Base-by-base conservation (phyloP, 1,140 invertebrate genomes). In the Copidosoma floridanum region DNA sequence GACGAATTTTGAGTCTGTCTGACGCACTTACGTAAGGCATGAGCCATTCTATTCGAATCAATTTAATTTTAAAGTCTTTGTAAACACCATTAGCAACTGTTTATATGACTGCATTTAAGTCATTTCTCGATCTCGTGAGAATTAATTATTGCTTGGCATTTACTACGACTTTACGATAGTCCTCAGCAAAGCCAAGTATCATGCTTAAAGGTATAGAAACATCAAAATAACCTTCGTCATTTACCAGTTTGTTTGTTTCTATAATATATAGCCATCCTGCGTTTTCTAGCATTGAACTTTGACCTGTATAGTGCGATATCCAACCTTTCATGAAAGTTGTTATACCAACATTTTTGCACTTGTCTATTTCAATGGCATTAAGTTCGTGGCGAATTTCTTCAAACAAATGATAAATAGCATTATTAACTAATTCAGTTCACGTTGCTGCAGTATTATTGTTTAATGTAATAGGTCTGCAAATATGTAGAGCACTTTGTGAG, bases 81-180 rank as follows among this genome's bases (percentile, higher is more conserved):
- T 35, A 18, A 14, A 12, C 35, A 11, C 18, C 64, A 60, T 10
- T 0, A 14, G 20, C 35, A 24, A 16, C 24, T 4, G 55, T 54
- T 27, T 62, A 52, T 24, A 59, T 26, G 18, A 57, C 32, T 16
- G 53, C 52, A 59, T 53, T 53, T 3, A 58, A 21, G 69, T 79
- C 70, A 6, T 59, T 68, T 27, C 66, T 70, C 6, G 68, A 51
- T 57, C 75, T 65, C 37, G 73, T 72, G 21, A 81, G 60, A 65
- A 81, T 68, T n/a, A 81, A 52, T 67, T 82, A 76, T 65, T 80
- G 78, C 68, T 77, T 76, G 47, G 65, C 67, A 61, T 82, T 80
- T 11, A 78, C 53, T 26, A 80, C 66, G 40, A 82, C 74, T 70
- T 75, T 77, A 38, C 68, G 68, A 71, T 78, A 82, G 66, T 81